Evolutionary conservation across 2,888 invertebrate species (phyloP), one percentile per base, ranked within the genome.

Genomic region (Lasioglossum vierecki): DNA sequence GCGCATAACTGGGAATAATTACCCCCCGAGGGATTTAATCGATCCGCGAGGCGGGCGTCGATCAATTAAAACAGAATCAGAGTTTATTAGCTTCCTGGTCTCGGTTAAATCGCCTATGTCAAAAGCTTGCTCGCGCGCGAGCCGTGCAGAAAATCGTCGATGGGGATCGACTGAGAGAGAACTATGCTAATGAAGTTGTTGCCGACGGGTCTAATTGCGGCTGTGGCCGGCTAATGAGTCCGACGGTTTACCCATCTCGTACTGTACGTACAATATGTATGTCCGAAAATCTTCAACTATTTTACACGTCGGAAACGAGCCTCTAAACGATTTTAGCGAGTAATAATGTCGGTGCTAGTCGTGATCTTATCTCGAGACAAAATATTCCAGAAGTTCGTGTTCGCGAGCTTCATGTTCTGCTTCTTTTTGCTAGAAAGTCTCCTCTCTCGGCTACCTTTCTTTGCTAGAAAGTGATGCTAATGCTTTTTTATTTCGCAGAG

Each of bases 101-200:
- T 53, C 53, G 68, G 53, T 68, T 79, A 73, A 82, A 79, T 44
- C 22, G 35, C 30, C n/a, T 46, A 49, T 72, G 76, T n/a, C 76
- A 60, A 46, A 70, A 70, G 77, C 30, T 73, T 73, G 70, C 44
- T 57, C 53, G 53, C 3, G 66, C 39, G 44, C 26, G 39, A 46
- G 60, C 66, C 44, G 30, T 30, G 41, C 70, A 72, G 41, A 53
- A 68, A 60, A 76, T 60, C 60, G 72, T 72, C 53, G 53, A 30
- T 35, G 72, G 22, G n/a, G 53, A 41, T 60, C 44, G n/a, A n/a
- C 68, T n/a, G 49, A 41, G 39, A 77, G 70, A 71, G 68, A 66
- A 46, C 82, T 66, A 86, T 84, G 85, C 70, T 86, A 84, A 86
- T 86, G 82, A 86, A 84, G 81, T 46, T 35, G 82, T 86, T 84